Conservation (phyloP, 2,797 vertebrate genomes). For the Neosalanx taihuensis region DNA sequence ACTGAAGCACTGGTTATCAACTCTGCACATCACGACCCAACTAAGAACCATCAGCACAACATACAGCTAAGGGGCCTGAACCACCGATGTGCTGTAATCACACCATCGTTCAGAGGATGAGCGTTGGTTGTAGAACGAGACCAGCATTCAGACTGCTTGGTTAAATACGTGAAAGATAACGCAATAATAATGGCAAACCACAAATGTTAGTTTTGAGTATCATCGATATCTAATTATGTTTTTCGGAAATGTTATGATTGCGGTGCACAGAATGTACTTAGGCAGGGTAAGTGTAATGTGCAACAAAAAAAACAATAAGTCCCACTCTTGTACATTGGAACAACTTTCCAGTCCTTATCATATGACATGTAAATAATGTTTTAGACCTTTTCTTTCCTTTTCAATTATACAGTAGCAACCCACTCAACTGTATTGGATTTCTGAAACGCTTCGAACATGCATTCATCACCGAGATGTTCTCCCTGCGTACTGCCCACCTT, state of each 20-base stretch:
- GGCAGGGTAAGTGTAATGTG: neutral
- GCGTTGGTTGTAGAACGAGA: neutral
- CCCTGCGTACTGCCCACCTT: constrained; percentile 65
- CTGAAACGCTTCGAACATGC: constrained; percentile 46
- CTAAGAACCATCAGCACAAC: too few relatives aligned
- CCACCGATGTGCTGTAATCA: neutral
- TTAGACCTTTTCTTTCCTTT: constrained; percentile 37
- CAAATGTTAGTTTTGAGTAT: neutral
- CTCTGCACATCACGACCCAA: neutral
- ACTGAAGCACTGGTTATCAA: neutral
- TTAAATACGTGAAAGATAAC: neutral
- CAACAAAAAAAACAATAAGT: neutral
- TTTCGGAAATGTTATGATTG: neutral
- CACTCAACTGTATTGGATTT: constrained; percentile 55
- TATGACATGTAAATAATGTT: constrained; percentile 61
- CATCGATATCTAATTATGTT: neutral
- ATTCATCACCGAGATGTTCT: constrained; percentile 46
- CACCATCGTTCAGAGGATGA: neutral
- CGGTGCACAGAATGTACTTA: neutral
- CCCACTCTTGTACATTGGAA: constrained; percentile 26
- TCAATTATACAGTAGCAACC: constrained; percentile 40
- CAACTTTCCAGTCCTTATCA: constrained; percentile 49
- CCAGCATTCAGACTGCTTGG: neutral
- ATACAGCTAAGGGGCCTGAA: neutral
- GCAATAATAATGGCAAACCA: neutral